These are phyloP conservation scores for Harpagoxenus sublaevis DNA, from an alignment of 2,888 invertebrate genomes.

Conservation along the genomic window DNA sequence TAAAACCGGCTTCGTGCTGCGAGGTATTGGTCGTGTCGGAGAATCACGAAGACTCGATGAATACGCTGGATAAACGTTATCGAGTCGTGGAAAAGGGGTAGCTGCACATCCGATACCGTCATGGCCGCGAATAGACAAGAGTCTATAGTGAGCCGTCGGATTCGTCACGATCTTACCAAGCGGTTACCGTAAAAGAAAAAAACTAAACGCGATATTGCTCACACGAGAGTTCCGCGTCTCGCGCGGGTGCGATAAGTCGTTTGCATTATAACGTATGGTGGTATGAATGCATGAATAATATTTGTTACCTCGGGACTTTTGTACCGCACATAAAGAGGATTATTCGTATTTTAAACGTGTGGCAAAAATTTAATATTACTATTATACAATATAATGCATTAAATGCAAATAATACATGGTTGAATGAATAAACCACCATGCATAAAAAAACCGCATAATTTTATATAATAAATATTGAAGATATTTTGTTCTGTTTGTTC, in stretches of 20 bases:
- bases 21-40: constrained; percentile 50
- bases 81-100: constrained; percentile 40
- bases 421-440: neutral
- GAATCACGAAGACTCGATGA: constrained; percentile 56
- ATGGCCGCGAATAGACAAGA: constrained; percentile 27
- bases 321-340: neutral
- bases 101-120: constrained; percentile 24
- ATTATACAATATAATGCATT: neutral
- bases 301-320: neutral
- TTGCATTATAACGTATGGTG: constrained; percentile 22
- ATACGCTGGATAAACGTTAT: constrained; percentile 57
- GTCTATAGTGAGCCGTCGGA: constrained; percentile 16
- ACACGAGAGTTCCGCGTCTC: neutral
- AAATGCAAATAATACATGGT: neutral
- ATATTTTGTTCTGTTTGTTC: neutral
- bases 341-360: neutral
- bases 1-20: constrained; percentile 44
- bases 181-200: neutral
- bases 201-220: constrained; percentile 3
- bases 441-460: neutral
- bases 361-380: neutral
- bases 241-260: constrained; percentile 11
- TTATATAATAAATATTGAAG: neutral
- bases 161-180: constrained; percentile 17
- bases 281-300: constrained; percentile 16